Percentiles rank a stretch among this genome's conserved stretches.
These are phyloP conservation scores for Arrhopalites spinosus DNA, from an alignment of 2,888 invertebrate genomes.

Conservation along the genomic window DNA sequence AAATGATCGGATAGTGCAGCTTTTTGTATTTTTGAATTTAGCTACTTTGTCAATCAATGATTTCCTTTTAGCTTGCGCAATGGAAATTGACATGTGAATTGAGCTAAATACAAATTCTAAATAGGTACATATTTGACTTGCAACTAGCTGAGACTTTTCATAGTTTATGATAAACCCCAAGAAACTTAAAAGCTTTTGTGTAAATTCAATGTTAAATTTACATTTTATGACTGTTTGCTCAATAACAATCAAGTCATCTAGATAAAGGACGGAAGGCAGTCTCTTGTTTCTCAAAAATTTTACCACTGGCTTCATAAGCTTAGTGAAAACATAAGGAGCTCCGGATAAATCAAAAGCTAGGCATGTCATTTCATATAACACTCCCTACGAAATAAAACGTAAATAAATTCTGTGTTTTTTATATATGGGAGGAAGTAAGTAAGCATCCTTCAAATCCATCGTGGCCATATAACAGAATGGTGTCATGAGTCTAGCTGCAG, in stretches of 20 bases:
- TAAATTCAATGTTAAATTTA: not conserved
- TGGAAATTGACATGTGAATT: not conserved
- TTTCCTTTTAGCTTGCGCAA: not conserved
- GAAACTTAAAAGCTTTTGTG: not conserved
- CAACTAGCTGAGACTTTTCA: not conserved
- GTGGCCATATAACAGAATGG: not conserved
- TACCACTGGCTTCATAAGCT: conserved; percentile 11
- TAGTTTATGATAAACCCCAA: conserved; percentile 12
- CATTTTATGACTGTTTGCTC: not conserved
- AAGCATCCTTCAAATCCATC: conserved; percentile 28
- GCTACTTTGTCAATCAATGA: not conserved
- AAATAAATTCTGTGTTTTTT: conserved; percentile 5
- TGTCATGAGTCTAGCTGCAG: not conserved
- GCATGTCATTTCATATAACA: conserved; percentile 10
- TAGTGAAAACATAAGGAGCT: conserved; percentile 22
- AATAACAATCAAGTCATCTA: conserved; percentile 14
- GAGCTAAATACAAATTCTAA: conserved; percentile 25
- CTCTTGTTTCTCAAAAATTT: not conserved
- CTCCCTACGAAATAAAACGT: not conserved
- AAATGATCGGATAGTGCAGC: not conserved
- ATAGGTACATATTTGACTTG: not conserved
- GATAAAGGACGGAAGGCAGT: not conserved
- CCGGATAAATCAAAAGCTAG: conserved; percentile 10
- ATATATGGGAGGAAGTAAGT: conserved; percentile 1
- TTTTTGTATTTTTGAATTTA: not conserved